Percentiles rank a stretch among this genome's conserved stretches.
phyloP scores from a whole-genome alignment of 2,113 vertebrate genomes.

The Chamaetylas fuelleborni region DNA sequence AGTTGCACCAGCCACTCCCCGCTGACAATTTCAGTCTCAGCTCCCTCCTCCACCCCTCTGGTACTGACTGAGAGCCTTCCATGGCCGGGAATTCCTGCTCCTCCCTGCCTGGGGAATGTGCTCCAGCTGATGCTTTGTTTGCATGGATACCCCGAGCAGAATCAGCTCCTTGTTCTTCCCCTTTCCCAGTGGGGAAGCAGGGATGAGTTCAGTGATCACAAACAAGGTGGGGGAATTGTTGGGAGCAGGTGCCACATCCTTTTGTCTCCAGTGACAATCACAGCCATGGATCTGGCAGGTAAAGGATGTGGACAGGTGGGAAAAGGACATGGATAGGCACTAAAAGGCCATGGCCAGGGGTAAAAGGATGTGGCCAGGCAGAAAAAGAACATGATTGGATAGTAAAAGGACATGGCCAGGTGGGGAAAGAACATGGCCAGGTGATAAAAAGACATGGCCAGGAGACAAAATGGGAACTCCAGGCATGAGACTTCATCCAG shows the following conservation, averaged over 20 bases:
- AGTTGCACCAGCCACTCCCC: background rate
- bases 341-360: background rate
- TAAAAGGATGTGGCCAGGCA: background rate
- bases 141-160: background rate
- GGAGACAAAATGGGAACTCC: background rate
- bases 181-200: background rate
- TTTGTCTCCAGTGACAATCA: background rate
- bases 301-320: background rate
- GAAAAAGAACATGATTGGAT: background rate
- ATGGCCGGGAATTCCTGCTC: background rate
- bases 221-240: background rate
- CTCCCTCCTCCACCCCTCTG: background rate
- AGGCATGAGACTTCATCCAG: background rate
- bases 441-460: background rate
- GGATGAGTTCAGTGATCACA: background rate
- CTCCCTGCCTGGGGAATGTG: background rate
- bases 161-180: background rate
- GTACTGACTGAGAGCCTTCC: background rate
- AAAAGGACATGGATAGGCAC: background rate
- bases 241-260: background rate
- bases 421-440: background rate
- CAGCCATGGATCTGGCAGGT: background rate
- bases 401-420: background rate
- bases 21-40: background rate
- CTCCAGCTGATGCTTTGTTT: background rate